Conservation (phyloP, 2,888 invertebrate genomes). For the Agonopterix arenella region DNA sequence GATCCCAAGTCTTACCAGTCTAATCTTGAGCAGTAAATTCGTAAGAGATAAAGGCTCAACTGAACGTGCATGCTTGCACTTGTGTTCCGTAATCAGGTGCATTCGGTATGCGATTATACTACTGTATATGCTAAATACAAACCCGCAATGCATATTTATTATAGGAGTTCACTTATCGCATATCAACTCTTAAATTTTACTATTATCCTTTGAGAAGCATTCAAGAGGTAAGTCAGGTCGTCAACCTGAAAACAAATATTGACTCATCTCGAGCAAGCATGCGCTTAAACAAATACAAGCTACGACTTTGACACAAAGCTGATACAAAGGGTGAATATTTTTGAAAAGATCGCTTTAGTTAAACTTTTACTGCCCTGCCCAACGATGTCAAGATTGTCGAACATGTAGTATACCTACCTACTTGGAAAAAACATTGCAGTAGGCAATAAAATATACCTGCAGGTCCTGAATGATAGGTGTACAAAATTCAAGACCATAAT, state of each 20-base stretch:
- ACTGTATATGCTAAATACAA: too few relatives aligned
- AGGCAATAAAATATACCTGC: too few relatives aligned
- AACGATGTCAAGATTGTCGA: too few relatives aligned
- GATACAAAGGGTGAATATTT: too few relatives aligned
- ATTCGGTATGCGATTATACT: neutral
- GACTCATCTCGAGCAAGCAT: conserved; percentile 54
- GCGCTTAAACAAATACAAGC: conserved; percentile 40
- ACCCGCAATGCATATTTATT: too few relatives aligned
- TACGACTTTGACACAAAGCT: conserved; percentile 16
- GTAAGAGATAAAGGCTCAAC: conserved; percentile 42
- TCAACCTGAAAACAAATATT: conserved; percentile 68
- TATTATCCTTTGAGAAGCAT: conserved; percentile 14
- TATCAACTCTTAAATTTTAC: neutral
- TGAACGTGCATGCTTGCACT: conserved; percentile 5
- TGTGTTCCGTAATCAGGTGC: conserved; percentile 45
- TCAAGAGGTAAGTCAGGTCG: conserved; percentile 36
- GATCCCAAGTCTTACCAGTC: conserved; percentile 26
- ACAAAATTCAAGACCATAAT: too few relatives aligned
- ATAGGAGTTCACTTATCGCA: neutral
- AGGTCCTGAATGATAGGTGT: too few relatives aligned
- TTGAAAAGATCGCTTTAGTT: too few relatives aligned
- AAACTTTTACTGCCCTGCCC: too few relatives aligned
- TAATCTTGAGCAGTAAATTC: conserved; percentile 62
- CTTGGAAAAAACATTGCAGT: too few relatives aligned
- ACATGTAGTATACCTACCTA: too few relatives aligned